Evolutionary conservation across 2,113 vertebrate genomes (phyloP), one percentile per base, ranked within the genome.

Genomic region (Andinoacara biseriatus): DNA sequence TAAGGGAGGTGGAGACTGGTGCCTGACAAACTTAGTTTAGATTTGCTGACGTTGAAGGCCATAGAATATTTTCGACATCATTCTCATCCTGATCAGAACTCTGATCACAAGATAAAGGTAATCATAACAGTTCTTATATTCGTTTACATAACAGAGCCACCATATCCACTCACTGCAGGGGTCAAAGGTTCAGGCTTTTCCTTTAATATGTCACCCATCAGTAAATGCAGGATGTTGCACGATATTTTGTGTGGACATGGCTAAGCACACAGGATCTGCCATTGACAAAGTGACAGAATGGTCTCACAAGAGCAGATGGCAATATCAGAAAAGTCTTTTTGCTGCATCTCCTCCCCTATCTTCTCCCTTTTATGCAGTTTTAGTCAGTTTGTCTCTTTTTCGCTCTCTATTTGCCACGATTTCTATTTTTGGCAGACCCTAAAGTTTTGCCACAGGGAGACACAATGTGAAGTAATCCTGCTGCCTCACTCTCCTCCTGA

Each of bases 391-490:
- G 29, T 35, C 62, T 78, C 65, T 69, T 62, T 82, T 76, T 61
- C 35, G 35, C 78, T 38, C n/a, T 46, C 56, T 67, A 26, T 81
- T 17, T 88, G 31, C 82, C 74, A 79, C 65, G 18, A 76, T 57
- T 76, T 92, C 89, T 93, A 91, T 92, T 89, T 93, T 76, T 84
- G 86, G 90, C 77, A 90, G 89, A 86, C 75, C 87, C 86, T 86
- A 74, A 78, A 87, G 90, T 92, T 81, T 65, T 93, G 90, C 91
- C 89, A 90, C 75, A 46, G 87, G 88, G 83, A 90, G 61, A 87
- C 61, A 89, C 87, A 91, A 85, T 91, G 79, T 92, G 86, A 79
- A 93, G 40, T 80, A 89, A 90, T 89, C 82, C 82, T 86, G 84
- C 75, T 87, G 89, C 87, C 87, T 86, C 90, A 87, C 89, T 90